Evolutionary conservation across 2,888 invertebrate species (phyloP), one percentile per base, ranked within the genome.

Genomic region (Villa cingulata): DNA sequence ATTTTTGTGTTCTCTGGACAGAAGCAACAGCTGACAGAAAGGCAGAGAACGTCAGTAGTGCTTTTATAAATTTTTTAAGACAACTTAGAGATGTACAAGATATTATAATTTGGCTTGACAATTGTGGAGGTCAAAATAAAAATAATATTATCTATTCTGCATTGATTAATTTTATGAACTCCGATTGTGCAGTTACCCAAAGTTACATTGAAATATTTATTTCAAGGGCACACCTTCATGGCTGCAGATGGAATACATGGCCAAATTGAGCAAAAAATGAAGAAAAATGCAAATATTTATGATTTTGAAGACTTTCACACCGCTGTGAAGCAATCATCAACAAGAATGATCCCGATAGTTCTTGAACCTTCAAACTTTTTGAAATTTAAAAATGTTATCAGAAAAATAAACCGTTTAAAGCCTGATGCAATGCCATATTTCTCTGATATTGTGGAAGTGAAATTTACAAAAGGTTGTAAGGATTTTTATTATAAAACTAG

Each of bases 241-340:
- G 42, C 42, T 4, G 42, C 42, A 10, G 42, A 42, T 20, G 42
- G 42, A 2, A n/a, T 42, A 7, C 42, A 42, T 27, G 42, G 32
- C 16, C 4, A 32, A n/a, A 42, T 42, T n/a, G 42, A 42, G 12
- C 29, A 42, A 18, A 29, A 19, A 19, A 42, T 42, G 29, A 29
- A 14, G 5, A 15, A 12, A 16, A 29, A 16, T 14, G 15, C 4
- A n/a, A 32, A 42, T 15, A 12, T 42, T 29, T 32, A 42, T 17
- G 42, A 32, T 18, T 42, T 42, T 34, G 3, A 42, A n/a, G n/a
- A n/a, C n/a, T n/a, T n/a, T n/a, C n/a, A n/a, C n/a, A n/a, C n/a
- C n/a, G n/a, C n/a, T n/a, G n/a, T n/a, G n/a, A n/a, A n/a, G n/a
- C n/a, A n/a, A n/a, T n/a, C n/a, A n/a, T n/a, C n/a, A n/a, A n/a